Conservation (phyloP, 2,797 vertebrate species). For the Phrynocephalus forsythii region DNA sequence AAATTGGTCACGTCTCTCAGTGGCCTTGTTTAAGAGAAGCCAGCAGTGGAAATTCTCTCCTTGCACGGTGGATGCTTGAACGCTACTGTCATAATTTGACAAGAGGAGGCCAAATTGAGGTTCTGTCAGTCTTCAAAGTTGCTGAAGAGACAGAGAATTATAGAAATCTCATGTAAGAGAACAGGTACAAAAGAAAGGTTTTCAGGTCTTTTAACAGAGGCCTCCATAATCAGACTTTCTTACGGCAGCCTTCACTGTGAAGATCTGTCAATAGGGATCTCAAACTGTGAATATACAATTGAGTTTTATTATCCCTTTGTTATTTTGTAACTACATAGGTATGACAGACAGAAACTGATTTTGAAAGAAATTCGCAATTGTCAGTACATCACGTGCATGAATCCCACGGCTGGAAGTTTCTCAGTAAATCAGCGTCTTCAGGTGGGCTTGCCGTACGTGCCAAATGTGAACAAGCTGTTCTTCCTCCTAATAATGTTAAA, state of each 20-base stretch:
- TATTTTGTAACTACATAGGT: slow-evolving; percentile 90
- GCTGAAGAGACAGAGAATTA: slow-evolving; percentile 75
- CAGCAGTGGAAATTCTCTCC: slow-evolving; percentile 58
- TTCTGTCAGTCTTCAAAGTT: slow-evolving; percentile 77
- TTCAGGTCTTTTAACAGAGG: slow-evolving; percentile 78
- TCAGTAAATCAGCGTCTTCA: slow-evolving; percentile 91
- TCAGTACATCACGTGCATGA: slow-evolving; percentile 92
- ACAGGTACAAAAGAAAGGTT: slow-evolving; percentile 75
- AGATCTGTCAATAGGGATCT: slow-evolving; percentile 83
- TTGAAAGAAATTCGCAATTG: slow-evolving; percentile 95
- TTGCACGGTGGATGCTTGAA: slow-evolving; percentile 62
- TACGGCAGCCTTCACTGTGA: slow-evolving; percentile 78
- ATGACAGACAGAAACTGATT: slow-evolving; percentile 92
- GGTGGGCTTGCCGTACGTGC: slow-evolving; percentile 77
- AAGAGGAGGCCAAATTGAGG: slow-evolving; percentile 79
- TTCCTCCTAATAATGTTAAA: slow-evolving; percentile 66
- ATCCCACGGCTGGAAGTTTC: slow-evolving; percentile 93
- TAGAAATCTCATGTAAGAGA: slow-evolving; percentile 76
- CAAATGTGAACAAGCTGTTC: slow-evolving; percentile 60
- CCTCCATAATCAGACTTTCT: slow-evolving; percentile 79
- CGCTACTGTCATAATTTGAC: slow-evolving; percentile 73
- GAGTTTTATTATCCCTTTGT: slow-evolving; percentile 84
- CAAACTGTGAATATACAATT: slow-evolving; percentile 87
- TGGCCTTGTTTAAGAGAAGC: slow-evolving; percentile 56
- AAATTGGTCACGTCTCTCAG: not conserved